Base-by-base conservation (phyloP, 2,888 invertebrate species). In the Caenorhabditis becei region DNA sequence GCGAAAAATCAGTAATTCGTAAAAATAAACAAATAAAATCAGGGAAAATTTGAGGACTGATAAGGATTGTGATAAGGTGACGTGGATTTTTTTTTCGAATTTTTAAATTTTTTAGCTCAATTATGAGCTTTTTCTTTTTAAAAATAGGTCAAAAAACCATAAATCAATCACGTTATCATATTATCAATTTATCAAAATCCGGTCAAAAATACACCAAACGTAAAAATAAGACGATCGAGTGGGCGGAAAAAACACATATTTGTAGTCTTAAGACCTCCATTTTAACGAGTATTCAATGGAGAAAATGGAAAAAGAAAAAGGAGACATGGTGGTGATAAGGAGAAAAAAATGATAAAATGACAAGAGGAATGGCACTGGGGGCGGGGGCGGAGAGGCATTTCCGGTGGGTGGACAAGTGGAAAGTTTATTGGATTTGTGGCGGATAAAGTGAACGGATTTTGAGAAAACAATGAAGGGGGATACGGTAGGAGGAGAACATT, bases 181-280 rank as follows among this genome's bases (percentile, higher is more conserved):
- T n/a, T n/a, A n/a, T n/a, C n/a, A n/a, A n/a, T n/a, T n/a, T n/a
- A n/a, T n/a, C n/a, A n/a, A n/a, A n/a, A n/a, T n/a, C n/a, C n/a
- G n/a, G n/a, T n/a, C n/a, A n/a, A n/a, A n/a, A n/a, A n/a, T n/a
- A n/a, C 41, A 10, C 41, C 41, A 7, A 47, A 47, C 47, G 10
- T 20, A 47, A 47, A 47, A 47, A 47, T 18, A 18, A 47, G 47
- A 14, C 3, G 41, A 41, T 16, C 10, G 47, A 47, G 47, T 47
- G 47, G 47, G 47, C 20, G 47, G n/a, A 41, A 41, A 41, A 41
- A 47, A 3, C 14, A 41, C 41, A 41, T 41, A 41, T 41, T 41
- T 41, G 41, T 47, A 47, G 47, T 47, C 47, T 47, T 47, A 47
- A 47, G 47, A 47, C 47, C 47, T 47, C 47, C 47, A 18, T 47